phyloP scores from a whole-genome alignment of 2,888 invertebrate species.

The Tenthredo amoena region DNA sequence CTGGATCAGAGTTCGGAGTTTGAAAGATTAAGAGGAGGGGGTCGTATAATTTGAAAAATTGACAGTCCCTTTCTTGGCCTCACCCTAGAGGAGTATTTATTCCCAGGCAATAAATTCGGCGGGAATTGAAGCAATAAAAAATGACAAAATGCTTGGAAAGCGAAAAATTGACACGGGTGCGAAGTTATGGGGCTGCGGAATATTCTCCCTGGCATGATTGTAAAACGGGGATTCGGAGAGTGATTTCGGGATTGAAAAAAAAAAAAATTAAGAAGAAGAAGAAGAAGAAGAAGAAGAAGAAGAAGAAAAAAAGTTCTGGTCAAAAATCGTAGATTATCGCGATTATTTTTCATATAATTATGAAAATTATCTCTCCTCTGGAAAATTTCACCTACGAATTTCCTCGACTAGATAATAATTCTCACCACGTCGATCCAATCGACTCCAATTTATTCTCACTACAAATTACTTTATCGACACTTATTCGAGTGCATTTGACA shows the following conservation, averaged over 20 bases:
- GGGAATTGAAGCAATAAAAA: not conserved
- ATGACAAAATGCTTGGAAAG: conserved; percentile 31
- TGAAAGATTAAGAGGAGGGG: not conserved
- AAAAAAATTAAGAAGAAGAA: too few species aligned
- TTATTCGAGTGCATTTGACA: conserved; percentile 38
- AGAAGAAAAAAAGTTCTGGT: not conserved
- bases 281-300: not conserved
- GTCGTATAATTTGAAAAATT: conserved; percentile 16
- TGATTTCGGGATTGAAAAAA: not conserved
- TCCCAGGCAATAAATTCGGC: not conserved
- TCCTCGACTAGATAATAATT: too few species aligned
- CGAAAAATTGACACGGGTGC: conserved; percentile 25
- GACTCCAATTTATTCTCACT: not conserved
- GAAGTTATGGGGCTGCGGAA: conserved; percentile 6
- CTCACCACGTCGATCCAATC: not conserved
- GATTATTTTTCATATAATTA: too few species aligned
- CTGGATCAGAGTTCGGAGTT: not conserved
- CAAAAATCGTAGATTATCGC: not conserved
- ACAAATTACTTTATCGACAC: not conserved
- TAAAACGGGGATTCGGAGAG: not conserved
- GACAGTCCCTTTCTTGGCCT: not conserved
- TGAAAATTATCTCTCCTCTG: too few species aligned
- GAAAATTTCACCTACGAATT: too few species aligned
- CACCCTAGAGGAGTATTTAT: not conserved
- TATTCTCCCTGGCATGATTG: not conserved